Evolutionary conservation across 2,797 vertebrate genomes (phyloP).

Genomic region (Sebastes melanostomus): DNA sequence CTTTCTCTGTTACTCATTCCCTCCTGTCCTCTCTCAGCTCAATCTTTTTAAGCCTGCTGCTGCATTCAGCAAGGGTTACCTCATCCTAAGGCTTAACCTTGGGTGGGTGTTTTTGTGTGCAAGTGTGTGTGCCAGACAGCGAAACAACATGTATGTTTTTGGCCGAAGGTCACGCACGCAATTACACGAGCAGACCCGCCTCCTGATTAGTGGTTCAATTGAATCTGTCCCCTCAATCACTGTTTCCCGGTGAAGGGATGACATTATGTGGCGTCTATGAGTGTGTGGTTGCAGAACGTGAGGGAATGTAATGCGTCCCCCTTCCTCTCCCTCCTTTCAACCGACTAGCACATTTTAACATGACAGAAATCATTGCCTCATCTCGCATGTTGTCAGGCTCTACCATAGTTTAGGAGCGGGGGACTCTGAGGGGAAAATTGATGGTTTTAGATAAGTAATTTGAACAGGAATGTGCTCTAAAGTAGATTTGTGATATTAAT

Average conservation of each 20-base stretch:
- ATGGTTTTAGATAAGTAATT: constrained; percentile 20
- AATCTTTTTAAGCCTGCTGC: constrained; percentile 33
- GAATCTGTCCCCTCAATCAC: constrained; percentile 51
- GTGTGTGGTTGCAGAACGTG: constrained; percentile 15
- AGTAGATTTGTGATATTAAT: constrained; percentile 19
- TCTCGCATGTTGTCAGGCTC: constrained; percentile 45
- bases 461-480: neutral
- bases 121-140: constrained; percentile 3
- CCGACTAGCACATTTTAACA: constrained; percentile 28
- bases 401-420: neutral
- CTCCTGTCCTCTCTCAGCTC: constrained; percentile 52
- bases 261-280: neutral
- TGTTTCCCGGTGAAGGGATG: constrained; percentile 23
- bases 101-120: constrained; percentile 20
- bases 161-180: constrained; percentile 16
- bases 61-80: constrained; percentile 68
- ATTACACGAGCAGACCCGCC: constrained; percentile 22
- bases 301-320: constrained; percentile 27
- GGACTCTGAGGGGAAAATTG: neutral
- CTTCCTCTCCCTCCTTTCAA: constrained; percentile 1
- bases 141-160: constrained; percentile 35
- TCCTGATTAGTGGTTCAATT: constrained; percentile 55
- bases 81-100: constrained; percentile 68
- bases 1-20: constrained; percentile 54
- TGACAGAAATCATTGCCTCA: constrained; percentile 67